Percentiles rank a stretch among this genome's conserved stretches.
These are phyloP conservation scores for Tipula confusa DNA, from an alignment of 2,888 invertebrate species.

Conservation along the genomic window DNA sequence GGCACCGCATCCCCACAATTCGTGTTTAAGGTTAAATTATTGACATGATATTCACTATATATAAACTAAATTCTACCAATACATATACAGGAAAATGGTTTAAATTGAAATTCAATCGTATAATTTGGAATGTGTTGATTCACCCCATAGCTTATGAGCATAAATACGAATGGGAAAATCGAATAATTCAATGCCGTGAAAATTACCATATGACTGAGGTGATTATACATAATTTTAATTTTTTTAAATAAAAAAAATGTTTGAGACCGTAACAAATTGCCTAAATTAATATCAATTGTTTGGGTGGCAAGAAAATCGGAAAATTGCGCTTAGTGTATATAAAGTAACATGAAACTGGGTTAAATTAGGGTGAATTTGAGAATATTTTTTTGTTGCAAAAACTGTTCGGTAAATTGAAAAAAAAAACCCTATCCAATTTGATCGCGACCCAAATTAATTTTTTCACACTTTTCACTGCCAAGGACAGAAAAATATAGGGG, in stretches of 20 bases:
- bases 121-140: background rate
- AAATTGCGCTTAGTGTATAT: background rate
- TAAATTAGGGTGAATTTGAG: too few species aligned
- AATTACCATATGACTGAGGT: background rate
- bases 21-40: conserved; percentile 20
- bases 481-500: too few species aligned
- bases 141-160: too few species aligned
- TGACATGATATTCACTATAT: background rate
- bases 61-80: background rate
- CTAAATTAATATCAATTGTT: background rate
- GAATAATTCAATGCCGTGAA: conserved; percentile 12
- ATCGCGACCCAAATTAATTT: too few species aligned
- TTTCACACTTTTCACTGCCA: too few species aligned
- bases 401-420: too few species aligned
- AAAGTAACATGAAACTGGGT: background rate
- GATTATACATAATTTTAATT: background rate
- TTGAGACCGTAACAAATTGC: background rate
- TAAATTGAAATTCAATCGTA: background rate
- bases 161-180: background rate
- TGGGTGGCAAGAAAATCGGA: background rate
- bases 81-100: background rate
- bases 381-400: too few species aligned
- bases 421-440: too few species aligned
- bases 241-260: background rate
- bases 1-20: background rate